A percentile compares a stretch with the other conserved stretches of the same genome.
These are phyloP conservation scores for Thymelicus lineola DNA, from an alignment of 2,888 invertebrate genomes.

Conservation along the genomic window DNA sequence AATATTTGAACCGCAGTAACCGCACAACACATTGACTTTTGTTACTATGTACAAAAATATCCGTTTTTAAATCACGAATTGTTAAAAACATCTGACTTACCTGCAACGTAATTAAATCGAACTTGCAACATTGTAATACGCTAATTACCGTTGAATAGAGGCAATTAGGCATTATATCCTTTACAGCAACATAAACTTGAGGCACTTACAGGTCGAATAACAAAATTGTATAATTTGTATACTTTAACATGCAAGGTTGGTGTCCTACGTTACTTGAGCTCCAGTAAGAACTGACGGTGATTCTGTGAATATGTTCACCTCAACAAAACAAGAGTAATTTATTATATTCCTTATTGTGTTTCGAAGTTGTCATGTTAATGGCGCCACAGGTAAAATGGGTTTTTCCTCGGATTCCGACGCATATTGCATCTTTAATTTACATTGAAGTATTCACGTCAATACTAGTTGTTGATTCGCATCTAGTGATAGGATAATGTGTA, in stretches of 20 bases:
- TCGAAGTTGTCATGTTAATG: conserved; percentile 63
- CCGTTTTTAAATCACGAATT: neutral
- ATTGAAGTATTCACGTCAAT: neutral
- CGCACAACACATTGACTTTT: neutral
- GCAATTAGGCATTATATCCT: conserved; percentile 14
- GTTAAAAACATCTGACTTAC: neutral
- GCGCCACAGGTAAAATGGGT: conserved; percentile 50
- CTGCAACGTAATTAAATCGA: conserved; percentile 1
- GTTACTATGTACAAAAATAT: neutral
- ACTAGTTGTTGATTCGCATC: neutral
- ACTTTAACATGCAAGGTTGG: neutral
- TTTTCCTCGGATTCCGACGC: conserved; percentile 56
- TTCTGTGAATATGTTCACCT: conserved; percentile 38
- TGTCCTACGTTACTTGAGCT: conserved; percentile 22
- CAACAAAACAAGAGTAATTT: conserved; percentile 54
- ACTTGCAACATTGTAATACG: neutral
- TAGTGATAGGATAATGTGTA: no score
- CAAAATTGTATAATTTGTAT: neutral
- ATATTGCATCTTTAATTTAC: conserved; percentile 19
- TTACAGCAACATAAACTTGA: neutral
- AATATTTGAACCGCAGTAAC: no score
- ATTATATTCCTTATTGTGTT: conserved; percentile 60
- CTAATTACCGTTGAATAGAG: neutral
- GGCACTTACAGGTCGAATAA: neutral
- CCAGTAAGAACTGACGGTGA: conserved; percentile 42